A percentile compares a stretch with the other conserved stretches of the same genome.
Conservation (phyloP, 2,113 vertebrate species). For the Sitta europaea region DNA sequence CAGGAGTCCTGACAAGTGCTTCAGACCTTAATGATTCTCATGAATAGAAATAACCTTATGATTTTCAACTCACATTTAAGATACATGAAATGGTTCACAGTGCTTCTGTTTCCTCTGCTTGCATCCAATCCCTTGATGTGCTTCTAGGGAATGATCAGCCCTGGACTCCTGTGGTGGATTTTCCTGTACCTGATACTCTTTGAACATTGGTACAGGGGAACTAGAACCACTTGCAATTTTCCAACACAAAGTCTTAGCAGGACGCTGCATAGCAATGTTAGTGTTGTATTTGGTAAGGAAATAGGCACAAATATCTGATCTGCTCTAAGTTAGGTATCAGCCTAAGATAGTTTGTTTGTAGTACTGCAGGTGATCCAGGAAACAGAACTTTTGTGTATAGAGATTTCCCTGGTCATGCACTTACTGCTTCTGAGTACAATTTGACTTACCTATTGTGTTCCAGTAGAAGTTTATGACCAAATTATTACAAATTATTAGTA, state of each 20-base stretch:
- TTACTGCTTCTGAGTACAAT: background rate
- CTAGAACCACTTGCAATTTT: background rate
- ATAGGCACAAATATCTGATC: background rate
- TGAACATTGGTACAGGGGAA: background rate
- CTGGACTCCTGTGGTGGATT: background rate
- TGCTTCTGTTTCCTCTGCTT: background rate
- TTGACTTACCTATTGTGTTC: background rate
- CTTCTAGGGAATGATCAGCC: background rate
- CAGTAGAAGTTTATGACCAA: background rate
- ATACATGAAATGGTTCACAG: background rate
- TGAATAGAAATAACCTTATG: background rate
- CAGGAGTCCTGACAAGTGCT: background rate
- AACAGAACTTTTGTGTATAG: background rate
- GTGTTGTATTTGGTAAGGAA: background rate
- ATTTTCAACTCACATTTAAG: background rate
- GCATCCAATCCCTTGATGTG: background rate
- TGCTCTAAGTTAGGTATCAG: background rate
- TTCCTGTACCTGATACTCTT: background rate
- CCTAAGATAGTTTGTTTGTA: background rate
- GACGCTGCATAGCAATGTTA: background rate
- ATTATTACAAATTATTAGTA: background rate
- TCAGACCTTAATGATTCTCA: background rate
- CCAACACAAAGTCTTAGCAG: background rate
- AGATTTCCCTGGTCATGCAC: background rate
- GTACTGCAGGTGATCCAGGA: background rate